Conservation (phyloP, 2,113 vertebrate genomes). For the Plecotus auritus region DNA sequence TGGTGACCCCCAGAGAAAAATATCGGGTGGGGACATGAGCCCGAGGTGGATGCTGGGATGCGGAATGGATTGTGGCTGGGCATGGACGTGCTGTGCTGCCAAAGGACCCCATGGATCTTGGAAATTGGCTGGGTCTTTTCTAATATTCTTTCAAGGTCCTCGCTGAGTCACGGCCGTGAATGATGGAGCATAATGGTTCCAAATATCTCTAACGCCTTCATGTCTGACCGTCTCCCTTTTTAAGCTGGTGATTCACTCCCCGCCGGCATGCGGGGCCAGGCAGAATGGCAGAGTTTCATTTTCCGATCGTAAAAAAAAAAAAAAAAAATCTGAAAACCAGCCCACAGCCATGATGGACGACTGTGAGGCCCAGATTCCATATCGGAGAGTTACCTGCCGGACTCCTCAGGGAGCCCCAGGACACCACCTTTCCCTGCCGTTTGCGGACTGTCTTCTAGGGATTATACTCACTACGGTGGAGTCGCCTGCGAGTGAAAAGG, state of each 20-base stretch:
- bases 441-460: not conserved
- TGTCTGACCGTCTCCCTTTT: slow-evolving; percentile 44
- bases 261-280: not conserved
- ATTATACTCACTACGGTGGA: not conserved
- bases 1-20: slow-evolving; percentile 61
- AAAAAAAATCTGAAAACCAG: slow-evolving; percentile 29
- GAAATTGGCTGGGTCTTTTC: slow-evolving; percentile 65
- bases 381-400: not conserved
- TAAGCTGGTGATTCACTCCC: slow-evolving; percentile 44
- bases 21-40: slow-evolving; percentile 36
- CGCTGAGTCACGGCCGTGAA: slow-evolving; percentile 60
- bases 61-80: slow-evolving; percentile 26
- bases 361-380: not conserved
- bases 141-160: slow-evolving; percentile 70
- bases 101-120: slow-evolving; percentile 57
- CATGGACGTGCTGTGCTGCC: slow-evolving; percentile 49
- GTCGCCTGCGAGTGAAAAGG: not conserved
- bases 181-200: slow-evolving; percentile 62
- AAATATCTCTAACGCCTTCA: slow-evolving; percentile 35
- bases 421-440: not conserved
- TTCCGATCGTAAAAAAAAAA: slow-evolving; percentile 26
- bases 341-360: not conserved
- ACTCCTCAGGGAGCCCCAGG: not conserved
- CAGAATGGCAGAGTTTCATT: slow-evolving; percentile 1
- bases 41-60: slow-evolving; percentile 22